Evolutionary conservation across 2,888 invertebrate genomes (phyloP).

Genomic region (Andrena dorsata): DNA sequence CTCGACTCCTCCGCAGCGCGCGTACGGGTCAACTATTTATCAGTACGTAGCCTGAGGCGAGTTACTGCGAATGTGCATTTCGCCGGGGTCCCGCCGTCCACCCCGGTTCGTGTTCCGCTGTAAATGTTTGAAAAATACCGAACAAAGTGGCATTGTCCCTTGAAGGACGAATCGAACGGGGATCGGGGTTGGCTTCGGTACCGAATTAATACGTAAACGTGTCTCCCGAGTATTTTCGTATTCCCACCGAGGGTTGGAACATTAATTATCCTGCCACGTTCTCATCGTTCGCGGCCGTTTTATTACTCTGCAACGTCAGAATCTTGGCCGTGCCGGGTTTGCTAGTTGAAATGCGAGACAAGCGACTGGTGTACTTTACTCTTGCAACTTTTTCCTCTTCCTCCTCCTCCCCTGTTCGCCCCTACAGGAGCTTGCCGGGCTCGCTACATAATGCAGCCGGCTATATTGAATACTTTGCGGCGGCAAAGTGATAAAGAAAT

Average conservation of each 20-base stretch:
- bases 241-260: background rate
- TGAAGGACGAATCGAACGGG: too few relatives aligned
- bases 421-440: conserved; percentile 49
- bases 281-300: background rate
- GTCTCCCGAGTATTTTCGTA: background rate
- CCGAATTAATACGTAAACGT: background rate
- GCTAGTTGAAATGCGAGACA: conserved; percentile 69
- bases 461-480: conserved; percentile 81
- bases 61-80: conserved; percentile 73
- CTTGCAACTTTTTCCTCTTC: conserved; percentile 57
- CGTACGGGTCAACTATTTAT: conserved; percentile 64
- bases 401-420: background rate
- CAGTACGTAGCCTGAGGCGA: conserved; percentile 58
- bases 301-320: background rate
- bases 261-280: background rate
- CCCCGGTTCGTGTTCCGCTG: too few relatives aligned
- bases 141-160: background rate
- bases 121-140: conserved; percentile 35
- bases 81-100: conserved; percentile 32
- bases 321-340: conserved; percentile 1
- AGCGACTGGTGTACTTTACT: conserved; percentile 58
- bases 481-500: conserved; percentile 81
- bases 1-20: conserved; percentile 22
- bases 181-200: background rate
- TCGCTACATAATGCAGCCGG: conserved; percentile 81